A percentile compares a stretch with the other conserved stretches of the same genome.
phyloP scores from a whole-genome alignment of 2,888 invertebrate species.

The Zygaena filipendulae region DNA sequence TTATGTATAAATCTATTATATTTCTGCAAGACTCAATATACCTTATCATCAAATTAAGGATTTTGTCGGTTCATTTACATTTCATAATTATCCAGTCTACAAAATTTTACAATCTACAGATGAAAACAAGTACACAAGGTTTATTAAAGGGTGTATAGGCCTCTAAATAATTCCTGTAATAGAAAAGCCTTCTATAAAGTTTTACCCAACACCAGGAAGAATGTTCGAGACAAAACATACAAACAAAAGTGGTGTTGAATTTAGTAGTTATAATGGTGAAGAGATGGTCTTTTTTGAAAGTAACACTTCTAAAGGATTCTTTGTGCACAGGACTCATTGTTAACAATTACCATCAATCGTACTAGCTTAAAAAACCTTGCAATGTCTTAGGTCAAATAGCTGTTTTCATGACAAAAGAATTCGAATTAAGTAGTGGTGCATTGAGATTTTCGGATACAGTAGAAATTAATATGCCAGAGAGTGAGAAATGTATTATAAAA shows the following conservation, averaged over 20 bases:
- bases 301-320: constrained; percentile 8
- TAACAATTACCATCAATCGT: constrained; percentile 7
- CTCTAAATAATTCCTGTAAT: constrained; percentile 1
- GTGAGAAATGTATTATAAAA: constrained; percentile 1
- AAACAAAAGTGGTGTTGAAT: constrained; percentile 2
- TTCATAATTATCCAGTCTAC: no score
- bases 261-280: constrained; percentile 8
- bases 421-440: background rate
- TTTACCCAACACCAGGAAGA: constrained; percentile 2
- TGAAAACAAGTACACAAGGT: background rate
- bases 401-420: background rate
- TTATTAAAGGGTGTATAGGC: constrained; percentile 1
- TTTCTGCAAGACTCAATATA: no score
- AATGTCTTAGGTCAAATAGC: background rate
- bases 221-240: background rate
- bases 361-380: background rate
- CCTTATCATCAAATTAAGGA: no score
- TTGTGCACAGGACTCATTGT: constrained; percentile 8
- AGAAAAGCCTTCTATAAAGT: constrained; percentile 2
- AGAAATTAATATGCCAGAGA: background rate
- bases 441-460: background rate
- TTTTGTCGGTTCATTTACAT: no score
- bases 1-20: no score
- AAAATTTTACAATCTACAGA: no score
- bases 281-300: constrained; percentile 10